Percentiles rank a stretch among this genome's conserved stretches.
Conservation (phyloP, 2,797 vertebrate species). For the Danio jaintianensis region DNA sequence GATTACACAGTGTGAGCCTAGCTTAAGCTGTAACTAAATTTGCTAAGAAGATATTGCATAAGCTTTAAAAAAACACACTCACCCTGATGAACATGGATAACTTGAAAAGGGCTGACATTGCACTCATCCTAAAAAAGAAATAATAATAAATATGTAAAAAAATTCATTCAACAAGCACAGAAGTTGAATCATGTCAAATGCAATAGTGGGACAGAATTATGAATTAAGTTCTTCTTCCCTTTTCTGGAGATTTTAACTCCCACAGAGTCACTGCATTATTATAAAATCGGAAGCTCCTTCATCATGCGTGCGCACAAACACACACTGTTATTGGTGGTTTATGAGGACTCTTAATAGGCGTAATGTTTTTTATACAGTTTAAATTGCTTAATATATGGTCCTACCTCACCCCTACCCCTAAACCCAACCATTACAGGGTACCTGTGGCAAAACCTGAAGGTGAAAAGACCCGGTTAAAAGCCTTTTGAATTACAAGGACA, state of each 20-base stretch:
- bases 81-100: constrained; percentile 98
- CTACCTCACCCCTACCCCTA: no score
- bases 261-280: not conserved
- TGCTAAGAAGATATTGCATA: not conserved
- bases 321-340: not conserved
- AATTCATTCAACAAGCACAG: constrained; percentile 1
- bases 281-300: not conserved
- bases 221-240: not conserved
- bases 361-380: no score
- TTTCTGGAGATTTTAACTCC: not conserved
- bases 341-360: no score
- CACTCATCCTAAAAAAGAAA: constrained; percentile 86
- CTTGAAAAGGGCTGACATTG: constrained; percentile 94
- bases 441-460: no score
- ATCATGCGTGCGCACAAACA: not conserved
- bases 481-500: no score
- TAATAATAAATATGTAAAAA: constrained; percentile 10
- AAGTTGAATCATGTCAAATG: not conserved
- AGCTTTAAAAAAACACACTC: constrained; percentile 56
- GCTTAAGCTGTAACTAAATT: not conserved
- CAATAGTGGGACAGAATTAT: not conserved
- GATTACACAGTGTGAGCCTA: no score
- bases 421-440: no score
- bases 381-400: no score
- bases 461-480: no score